A percentile compares a stretch with the other conserved stretches of the same genome.
Conservation (phyloP, 2,888 invertebrate genomes). For the Rotaria macrura region DNA sequence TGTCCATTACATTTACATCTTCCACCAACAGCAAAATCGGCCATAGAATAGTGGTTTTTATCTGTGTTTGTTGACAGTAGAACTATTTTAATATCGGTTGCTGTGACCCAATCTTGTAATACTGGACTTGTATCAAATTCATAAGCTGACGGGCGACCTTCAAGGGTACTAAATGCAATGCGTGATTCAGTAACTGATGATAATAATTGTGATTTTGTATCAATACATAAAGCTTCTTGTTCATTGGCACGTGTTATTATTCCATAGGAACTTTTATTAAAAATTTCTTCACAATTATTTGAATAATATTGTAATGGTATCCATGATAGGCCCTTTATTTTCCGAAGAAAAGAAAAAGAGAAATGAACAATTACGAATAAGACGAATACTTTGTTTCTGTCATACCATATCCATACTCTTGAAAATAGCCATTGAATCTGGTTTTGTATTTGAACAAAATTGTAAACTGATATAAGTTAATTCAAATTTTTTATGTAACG, state of each 20-base stretch:
- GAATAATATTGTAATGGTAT: constrained; percentile 96
- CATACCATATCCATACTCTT: constrained; percentile 69
- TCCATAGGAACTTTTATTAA: constrained; percentile 58
- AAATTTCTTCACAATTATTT: constrained; percentile 78
- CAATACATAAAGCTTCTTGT: constrained; percentile 73
- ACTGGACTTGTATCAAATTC: constrained; percentile 90
- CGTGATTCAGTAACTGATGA: constrained; percentile 46
- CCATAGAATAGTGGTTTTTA: constrained; percentile 53
- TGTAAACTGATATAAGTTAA: constrained; percentile 89
- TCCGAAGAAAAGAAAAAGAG: background rate
- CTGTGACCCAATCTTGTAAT: constrained; percentile 90
- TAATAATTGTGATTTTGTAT: constrained; percentile 22
- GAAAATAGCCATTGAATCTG: constrained; percentile 90
- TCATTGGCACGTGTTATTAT: constrained; percentile 87
- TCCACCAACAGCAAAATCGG: constrained; percentile 93
- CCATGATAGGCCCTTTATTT: constrained; percentile 77
- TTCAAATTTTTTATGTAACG: constrained; percentile 89
- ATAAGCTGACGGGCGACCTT: constrained; percentile 78
- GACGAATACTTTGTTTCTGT: background rate
- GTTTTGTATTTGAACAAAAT: constrained; percentile 45
- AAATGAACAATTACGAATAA: background rate
- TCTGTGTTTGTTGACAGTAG: background rate
- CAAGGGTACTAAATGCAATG: constrained; percentile 88
- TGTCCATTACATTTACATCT: constrained; percentile 99
- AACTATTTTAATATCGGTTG: constrained; percentile 80